Evolutionary conservation across 2,888 invertebrate species (phyloP), one percentile per base, ranked within the genome.

Genomic region (Hirtodrosophila cameraria): DNA sequence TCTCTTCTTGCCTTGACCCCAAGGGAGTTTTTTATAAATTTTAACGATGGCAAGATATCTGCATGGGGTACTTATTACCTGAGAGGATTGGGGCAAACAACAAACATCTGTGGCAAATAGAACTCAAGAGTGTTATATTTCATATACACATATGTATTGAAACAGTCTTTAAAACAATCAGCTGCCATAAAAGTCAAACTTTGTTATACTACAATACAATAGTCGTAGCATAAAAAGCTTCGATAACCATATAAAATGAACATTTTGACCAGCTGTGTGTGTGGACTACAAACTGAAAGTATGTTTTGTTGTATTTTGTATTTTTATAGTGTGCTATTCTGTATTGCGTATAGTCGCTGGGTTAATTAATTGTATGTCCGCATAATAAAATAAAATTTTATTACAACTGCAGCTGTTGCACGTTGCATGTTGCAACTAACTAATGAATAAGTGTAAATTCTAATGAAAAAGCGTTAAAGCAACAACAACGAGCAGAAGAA

Each of bases 361-460:
- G 58, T 53, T 66, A 67, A 69, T 74, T 72, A 65, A 65, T 77
- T 69, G 71, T 63, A 52, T 75, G 67, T 71, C 74, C 62, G 74
- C 64, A 71, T 71, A 85, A 70, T 75, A 65, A 82, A 85, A 85
- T 85, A 61, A 82, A 82, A 82, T 82, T 85, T 79, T 83, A 85
- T 77, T 77, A 71, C 48, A 33, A 65, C 57, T 64, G 78, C 84
- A 80, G 84, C 83, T 82, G 82, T 78, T 85, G 82, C 83, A 72
- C 76, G 81, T 71, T 74, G 70, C 77, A 38, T 28, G 28, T 28
- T 28, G 28, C 11, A 38, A 5, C n/a, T 23, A 75, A 78, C 82
- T 85, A 82, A 85, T 85, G 86, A 82, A 82, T 80, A 83, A 85
- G 82, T 78, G 82, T 85, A 82, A 82, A 83, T 85, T 82, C 86